Conservation (phyloP, 2,888 invertebrate genomes). For the Xanthorhoe designata region DNA sequence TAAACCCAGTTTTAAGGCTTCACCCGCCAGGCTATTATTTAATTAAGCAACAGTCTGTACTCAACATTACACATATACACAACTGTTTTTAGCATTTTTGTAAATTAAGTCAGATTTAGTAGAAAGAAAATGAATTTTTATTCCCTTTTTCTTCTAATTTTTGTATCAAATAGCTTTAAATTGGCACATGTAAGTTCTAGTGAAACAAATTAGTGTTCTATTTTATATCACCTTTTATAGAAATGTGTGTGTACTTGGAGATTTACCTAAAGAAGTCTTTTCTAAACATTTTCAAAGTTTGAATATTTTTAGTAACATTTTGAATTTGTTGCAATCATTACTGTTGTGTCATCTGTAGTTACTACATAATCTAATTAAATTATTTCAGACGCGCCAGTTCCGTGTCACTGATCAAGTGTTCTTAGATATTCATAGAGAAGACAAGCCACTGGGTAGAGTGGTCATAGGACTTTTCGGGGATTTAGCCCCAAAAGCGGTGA, state of each 20-base stretch:
- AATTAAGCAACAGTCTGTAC: slow-evolving; percentile 39
- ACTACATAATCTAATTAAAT: slow-evolving; percentile 29
- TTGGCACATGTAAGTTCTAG: slow-evolving; percentile 48
- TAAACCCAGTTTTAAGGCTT: slow-evolving; percentile 39
- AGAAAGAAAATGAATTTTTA: slow-evolving; percentile 47
- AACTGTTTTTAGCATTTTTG: slow-evolving; percentile 5
- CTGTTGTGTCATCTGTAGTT: background rate
- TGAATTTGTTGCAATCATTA: background rate
- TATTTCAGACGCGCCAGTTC: slow-evolving; percentile 85
- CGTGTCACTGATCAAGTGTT: slow-evolving; percentile 93
- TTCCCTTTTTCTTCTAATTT: slow-evolving; percentile 42
- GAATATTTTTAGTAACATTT: too few species aligned
- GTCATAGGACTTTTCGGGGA: slow-evolving; percentile 96
- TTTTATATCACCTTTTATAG: too few species aligned
- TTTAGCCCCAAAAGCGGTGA: slow-evolving; percentile 92
- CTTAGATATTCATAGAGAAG: slow-evolving; percentile 92
- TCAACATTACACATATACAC: slow-evolving; percentile 9
- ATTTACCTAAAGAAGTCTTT: too few species aligned
- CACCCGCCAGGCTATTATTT: slow-evolving; percentile 40
- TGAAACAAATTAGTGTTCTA: background rate
- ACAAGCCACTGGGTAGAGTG: slow-evolving; percentile 90
- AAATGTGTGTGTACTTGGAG: too few species aligned
- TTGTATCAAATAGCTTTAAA: slow-evolving; percentile 44
- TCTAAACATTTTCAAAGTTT: too few species aligned
- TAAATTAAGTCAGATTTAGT: slow-evolving; percentile 3